Base-by-base conservation (phyloP, 2,797 vertebrate genomes). In the Brachymystax lenok region DNA sequence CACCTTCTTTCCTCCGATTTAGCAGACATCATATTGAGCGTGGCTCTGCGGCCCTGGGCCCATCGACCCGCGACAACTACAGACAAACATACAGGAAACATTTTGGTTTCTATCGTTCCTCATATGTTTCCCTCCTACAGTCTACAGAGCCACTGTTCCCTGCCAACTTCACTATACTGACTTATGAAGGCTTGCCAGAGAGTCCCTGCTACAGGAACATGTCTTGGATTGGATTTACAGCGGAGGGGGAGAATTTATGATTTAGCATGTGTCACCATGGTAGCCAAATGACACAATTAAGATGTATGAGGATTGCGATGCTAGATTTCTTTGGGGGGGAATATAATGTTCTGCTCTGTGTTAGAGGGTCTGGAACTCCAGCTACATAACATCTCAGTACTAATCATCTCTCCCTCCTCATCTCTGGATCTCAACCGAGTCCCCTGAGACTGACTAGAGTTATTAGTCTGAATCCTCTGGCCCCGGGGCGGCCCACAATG, bases 381-480 rank as follows among this genome's bases (percentile, higher is more conserved):
- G 72, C 75, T 75, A 79, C 69, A 28, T 66, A 66, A 51, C 46
- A 21, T 71, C n/a, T 71, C 54, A 28, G 64, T 59, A 78, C 79
- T 83, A 92, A 92, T 91, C 75, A 78, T 88, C 89, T 90, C 87
- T 88, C 89, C 90, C 86, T 35, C 28, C 19, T n/a, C 69, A 13
- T 50, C 69, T 10, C 33, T 10, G 27, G 7, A n/a, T 21, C 69
- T 14, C 69, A 35, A 50, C 35, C 6, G 5, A 85, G 17, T 81
- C 92, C 91, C 89, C 24, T 86, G 93, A 92, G 93, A 92, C 89
- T 69, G 81, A 76, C 82, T 83, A 69, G 84, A 92, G 88, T 95
- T 94, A 94, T 94, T 93, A 94, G 92, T 93, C 88, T 89, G 88
- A 88, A 91, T 89, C 88, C 85, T 83, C 84, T 84, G 88, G 93